A percentile compares a stretch with the other conserved stretches of the same genome.
These are phyloP conservation scores for Dromius quadrimaculatus DNA, from an alignment of 2,888 invertebrate species.

Conservation along the genomic window DNA sequence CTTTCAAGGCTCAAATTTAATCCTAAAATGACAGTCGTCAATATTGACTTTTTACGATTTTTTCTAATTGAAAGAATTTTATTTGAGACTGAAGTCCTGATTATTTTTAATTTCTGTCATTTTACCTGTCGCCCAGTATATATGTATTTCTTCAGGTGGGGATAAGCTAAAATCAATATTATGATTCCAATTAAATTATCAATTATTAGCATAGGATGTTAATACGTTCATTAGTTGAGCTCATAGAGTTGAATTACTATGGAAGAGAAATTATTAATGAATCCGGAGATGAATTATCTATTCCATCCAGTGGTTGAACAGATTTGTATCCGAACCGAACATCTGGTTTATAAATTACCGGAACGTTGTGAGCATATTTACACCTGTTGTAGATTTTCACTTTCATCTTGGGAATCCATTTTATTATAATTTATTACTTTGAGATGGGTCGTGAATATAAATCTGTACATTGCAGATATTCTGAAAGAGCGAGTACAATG, in stretches of 20 bases:
- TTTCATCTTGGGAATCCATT: constrained; percentile 12
- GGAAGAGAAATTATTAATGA: constrained; percentile 22
- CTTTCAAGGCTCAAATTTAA: too few relatives aligned
- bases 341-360: constrained; percentile 22
- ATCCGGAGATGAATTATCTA: constrained; percentile 21
- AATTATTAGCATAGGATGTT: constrained; percentile 17
- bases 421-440: constrained; percentile 23
- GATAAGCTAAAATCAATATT: constrained; percentile 11
- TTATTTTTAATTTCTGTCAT: too few relatives aligned
- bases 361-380: constrained; percentile 9
- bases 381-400: constrained; percentile 22
- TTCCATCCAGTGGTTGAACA: constrained; percentile 11
- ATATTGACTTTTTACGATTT: too few relatives aligned
- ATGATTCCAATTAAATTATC: not conserved
- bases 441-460: too few relatives aligned
- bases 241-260: constrained; percentile 9
- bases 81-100: too few relatives aligned
- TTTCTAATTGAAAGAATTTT: too few relatives aligned
- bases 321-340: constrained; percentile 24
- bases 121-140: too few relatives aligned
- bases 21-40: too few relatives aligned
- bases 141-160: too few relatives aligned
- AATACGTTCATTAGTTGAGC: constrained; percentile 7
- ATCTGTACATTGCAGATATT: too few relatives aligned
- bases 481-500: too few relatives aligned